These are phyloP conservation scores for Oncorhynchus kisutch DNA, from an alignment of 2,113 vertebrate species.

Conservation along the genomic window DNA sequence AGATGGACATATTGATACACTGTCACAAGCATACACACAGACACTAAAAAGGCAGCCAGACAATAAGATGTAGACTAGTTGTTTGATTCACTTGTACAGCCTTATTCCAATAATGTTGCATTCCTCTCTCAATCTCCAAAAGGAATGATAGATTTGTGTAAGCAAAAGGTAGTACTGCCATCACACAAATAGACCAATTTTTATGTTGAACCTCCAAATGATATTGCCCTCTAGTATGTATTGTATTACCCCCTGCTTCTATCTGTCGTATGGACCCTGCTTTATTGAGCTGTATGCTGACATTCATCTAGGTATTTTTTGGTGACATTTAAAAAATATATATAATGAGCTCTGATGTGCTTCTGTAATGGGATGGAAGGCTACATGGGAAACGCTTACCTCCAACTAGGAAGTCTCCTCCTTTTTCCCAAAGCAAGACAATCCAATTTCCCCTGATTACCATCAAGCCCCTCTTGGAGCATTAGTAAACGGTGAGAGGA, in stretches of 20 bases:
- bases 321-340: constrained; percentile 76
- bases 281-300: constrained; percentile 66
- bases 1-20: constrained; percentile 23
- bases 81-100: too few species aligned
- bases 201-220: not conserved
- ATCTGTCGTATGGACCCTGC: constrained; percentile 55
- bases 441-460: constrained; percentile 98
- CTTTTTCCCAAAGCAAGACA: constrained; percentile 89
- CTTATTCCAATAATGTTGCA: not conserved
- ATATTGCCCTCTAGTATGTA: not conserved
- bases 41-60: not conserved
- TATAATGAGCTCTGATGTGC: constrained; percentile 83
- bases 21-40: constrained; percentile 3
- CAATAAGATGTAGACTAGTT: constrained; percentile 1
- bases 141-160: not conserved
- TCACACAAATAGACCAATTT: not conserved
- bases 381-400: constrained; percentile 53
- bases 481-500: constrained; percentile 82
- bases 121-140: too few species aligned
- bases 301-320: constrained; percentile 69
- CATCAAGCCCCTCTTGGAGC: constrained; percentile 88
- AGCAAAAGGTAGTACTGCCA: too few species aligned
- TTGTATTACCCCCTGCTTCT: not conserved
- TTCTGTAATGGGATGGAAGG: constrained; percentile 91
- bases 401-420: constrained; percentile 31